phyloP scores from a whole-genome alignment of 2,888 invertebrate genomes.

The Drosophila niveifrons region DNA sequence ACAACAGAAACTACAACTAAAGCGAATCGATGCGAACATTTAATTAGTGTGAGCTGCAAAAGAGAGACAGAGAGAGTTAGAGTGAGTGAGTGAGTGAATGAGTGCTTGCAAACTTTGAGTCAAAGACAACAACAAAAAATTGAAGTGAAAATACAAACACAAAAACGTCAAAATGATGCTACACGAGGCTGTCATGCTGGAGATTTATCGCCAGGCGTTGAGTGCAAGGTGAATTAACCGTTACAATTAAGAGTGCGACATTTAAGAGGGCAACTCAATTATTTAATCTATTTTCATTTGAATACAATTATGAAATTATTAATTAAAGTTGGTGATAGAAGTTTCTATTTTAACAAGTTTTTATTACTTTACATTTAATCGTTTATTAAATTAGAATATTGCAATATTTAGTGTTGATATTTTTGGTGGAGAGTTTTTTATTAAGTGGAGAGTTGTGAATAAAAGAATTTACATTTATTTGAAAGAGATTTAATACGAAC shows the following conservation, averaged over 20 bases:
- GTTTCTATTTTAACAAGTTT: too few relatives aligned
- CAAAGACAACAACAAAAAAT: conserved; percentile 9
- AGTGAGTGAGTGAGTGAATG: not conserved
- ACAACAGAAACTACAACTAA: conserved; percentile 14
- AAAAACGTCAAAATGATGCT: conserved; percentile 84
- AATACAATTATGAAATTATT: too few relatives aligned
- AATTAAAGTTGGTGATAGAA: too few relatives aligned
- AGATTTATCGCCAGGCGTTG: conserved; percentile 86
- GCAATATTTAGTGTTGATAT: too few relatives aligned
- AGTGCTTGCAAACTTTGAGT: conserved; percentile 9
- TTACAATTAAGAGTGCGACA: conserved; percentile 31
- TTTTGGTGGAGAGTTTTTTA: too few relatives aligned
- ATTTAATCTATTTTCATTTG: too few relatives aligned
- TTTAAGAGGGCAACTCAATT: too few relatives aligned
- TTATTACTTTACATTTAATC: too few relatives aligned
- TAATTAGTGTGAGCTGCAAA: conserved; percentile 25
- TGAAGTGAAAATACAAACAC: conserved; percentile 2
- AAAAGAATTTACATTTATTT: too few relatives aligned
- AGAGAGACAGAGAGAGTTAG: not conserved
- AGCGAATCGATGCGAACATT: conserved; percentile 37
- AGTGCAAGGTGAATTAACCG: conserved; percentile 84
- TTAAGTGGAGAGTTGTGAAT: too few relatives aligned
- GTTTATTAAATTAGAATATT: too few relatives aligned
- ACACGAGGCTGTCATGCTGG: conserved; percentile 86
- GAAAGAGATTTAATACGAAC: too few relatives aligned